Evolutionary conservation across 1,140 invertebrate genomes (phyloP).

Genomic region (Trypoxylus dichotomus): DNA sequence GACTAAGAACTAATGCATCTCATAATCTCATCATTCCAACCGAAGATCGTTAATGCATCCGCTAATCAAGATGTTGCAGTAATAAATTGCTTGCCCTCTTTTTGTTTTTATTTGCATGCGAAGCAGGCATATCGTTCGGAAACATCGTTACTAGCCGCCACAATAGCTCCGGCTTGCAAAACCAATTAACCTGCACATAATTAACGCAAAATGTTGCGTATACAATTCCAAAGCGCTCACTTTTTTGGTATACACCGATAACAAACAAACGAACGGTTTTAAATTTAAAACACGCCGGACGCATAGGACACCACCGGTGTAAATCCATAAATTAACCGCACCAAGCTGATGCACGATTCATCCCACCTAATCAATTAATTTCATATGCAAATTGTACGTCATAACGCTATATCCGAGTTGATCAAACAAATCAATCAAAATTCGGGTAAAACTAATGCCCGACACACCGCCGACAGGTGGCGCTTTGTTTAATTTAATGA

Average conservation of each 20-base stretch:
- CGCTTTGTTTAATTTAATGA: neutral
- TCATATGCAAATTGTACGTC: conserved; percentile 2
- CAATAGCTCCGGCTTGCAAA: no score
- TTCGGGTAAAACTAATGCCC: neutral
- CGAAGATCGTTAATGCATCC: no score
- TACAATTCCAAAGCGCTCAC: no score
- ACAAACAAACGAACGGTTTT: neutral
- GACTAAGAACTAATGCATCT: no score
- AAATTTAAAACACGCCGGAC: neutral
- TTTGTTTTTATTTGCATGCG: no score
- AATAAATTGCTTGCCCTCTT: no score
- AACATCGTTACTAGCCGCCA: no score
- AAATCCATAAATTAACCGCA: neutral
- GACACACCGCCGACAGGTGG: neutral
- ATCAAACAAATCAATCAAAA: conserved; percentile 15
- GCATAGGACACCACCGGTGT: neutral
- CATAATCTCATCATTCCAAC: no score
- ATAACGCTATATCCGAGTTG: neutral
- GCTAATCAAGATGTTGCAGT: no score
- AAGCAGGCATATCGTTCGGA: no score
- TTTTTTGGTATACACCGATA: neutral
- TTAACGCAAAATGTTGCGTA: neutral
- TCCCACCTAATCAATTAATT: conserved; percentile 13
- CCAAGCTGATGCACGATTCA: neutral
- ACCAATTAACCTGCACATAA: neutral